Conservation (phyloP, 2,888 invertebrate species). For the Abrostola tripartita region DNA sequence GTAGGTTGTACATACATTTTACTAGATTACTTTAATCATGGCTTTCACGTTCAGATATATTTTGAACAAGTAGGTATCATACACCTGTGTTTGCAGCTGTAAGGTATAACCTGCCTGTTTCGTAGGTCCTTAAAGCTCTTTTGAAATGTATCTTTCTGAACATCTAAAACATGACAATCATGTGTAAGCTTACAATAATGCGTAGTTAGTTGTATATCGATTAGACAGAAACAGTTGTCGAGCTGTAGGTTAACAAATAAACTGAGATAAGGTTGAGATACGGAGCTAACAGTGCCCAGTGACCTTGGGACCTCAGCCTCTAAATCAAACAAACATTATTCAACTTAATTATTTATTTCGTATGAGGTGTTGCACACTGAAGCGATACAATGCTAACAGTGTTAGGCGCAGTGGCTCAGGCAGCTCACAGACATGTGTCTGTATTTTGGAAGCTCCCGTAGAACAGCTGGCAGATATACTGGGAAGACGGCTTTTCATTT, state of each 20-base stretch:
- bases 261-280: slow-evolving; percentile 18
- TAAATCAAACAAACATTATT: slow-evolving; percentile 36
- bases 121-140: too few relatives aligned
- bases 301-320: slow-evolving; percentile 6
- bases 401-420: not conserved
- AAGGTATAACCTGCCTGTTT: too few relatives aligned
- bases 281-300: not conserved
- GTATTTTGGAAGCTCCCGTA: not conserved
- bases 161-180: too few relatives aligned
- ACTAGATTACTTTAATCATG: too few relatives aligned
- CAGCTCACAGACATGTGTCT: not conserved
- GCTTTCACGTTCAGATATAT: too few relatives aligned
- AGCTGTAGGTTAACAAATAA: slow-evolving; percentile 10
- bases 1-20: not conserved
- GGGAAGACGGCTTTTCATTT: not conserved
- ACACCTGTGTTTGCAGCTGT: not conserved
- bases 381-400: slow-evolving; percentile 14
- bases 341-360: slow-evolving; percentile 41
- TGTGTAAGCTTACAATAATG: too few relatives aligned
- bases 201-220: not conserved
- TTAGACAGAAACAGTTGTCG: slow-evolving; percentile 10
- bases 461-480: not conserved
- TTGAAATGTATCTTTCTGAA: too few relatives aligned
- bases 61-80: too few relatives aligned
- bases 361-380: slow-evolving; percentile 10